Conservation (phyloP, 2,888 invertebrate species). For the Agrotis clavis region DNA sequence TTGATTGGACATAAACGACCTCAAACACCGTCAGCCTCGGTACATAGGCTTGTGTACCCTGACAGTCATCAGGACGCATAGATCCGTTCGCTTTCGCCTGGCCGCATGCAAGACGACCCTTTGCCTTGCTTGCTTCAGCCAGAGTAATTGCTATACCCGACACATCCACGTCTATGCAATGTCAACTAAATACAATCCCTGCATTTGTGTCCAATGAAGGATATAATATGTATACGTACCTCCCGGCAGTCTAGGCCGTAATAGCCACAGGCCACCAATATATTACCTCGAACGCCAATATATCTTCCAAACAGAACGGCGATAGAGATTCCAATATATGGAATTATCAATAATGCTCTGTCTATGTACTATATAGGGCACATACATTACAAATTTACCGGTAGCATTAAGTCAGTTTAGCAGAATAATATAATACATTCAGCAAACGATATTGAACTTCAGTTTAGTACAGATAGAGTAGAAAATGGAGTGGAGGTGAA, state of each 20-base stretch:
- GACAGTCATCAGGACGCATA: slow-evolving; percentile 45
- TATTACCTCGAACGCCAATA: slow-evolving; percentile 24
- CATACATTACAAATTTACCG: slow-evolving; percentile 61
- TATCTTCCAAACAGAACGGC: slow-evolving; percentile 29
- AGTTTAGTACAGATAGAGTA: background rate
- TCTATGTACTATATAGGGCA: slow-evolving; percentile 30
- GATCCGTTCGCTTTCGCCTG: slow-evolving; percentile 32
- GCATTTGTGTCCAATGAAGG: slow-evolving; percentile 41
- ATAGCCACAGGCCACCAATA: slow-evolving; percentile 29
- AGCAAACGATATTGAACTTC: slow-evolving; percentile 21
- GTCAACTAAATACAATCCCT: slow-evolving; percentile 41
- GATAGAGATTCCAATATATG: slow-evolving; percentile 46
- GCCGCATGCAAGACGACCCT: slow-evolving; percentile 30
- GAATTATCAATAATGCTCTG: slow-evolving; percentile 55
- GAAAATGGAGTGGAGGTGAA: slow-evolving; percentile 40
- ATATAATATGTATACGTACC: slow-evolving; percentile 3
- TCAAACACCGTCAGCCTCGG: slow-evolving; percentile 13
- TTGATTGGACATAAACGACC: slow-evolving; percentile 11
- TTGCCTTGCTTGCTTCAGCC: slow-evolving; percentile 11
- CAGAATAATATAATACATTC: slow-evolving; percentile 43
- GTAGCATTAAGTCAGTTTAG: slow-evolving; percentile 62
- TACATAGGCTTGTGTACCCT: slow-evolving; percentile 15
- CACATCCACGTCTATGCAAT: slow-evolving; percentile 20
- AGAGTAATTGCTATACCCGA: slow-evolving; percentile 41
- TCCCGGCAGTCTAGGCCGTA: background rate